phyloP scores from a whole-genome alignment of 2,113 vertebrate genomes.

The Syngnathus floridae region DNA sequence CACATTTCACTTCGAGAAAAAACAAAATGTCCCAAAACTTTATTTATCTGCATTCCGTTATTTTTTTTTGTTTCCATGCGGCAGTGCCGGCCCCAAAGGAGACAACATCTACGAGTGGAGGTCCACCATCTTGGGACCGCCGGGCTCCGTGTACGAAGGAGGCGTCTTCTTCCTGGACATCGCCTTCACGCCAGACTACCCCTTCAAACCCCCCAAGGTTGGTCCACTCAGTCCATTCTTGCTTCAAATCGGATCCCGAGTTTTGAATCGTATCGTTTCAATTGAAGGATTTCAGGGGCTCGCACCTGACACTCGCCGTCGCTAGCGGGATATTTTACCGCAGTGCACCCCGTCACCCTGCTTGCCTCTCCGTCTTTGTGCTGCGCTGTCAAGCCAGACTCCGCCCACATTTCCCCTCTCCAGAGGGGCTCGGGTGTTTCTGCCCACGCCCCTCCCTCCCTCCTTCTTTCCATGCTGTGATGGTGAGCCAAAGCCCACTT shows the following conservation, averaged over 20 bases:
- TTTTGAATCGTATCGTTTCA: too few species aligned
- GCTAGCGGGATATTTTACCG: slow-evolving; percentile 9
- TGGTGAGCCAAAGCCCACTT: slow-evolving; percentile 40
- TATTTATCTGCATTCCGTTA: too few species aligned
- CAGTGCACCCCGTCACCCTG: slow-evolving; percentile 31
- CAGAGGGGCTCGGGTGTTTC: slow-evolving; percentile 43
- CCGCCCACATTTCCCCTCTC: slow-evolving; percentile 41
- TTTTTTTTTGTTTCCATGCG: slow-evolving; percentile 35
- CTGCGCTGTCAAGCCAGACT: slow-evolving; percentile 51
- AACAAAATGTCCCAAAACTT: too few species aligned
- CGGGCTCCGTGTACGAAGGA: slow-evolving; percentile 96
- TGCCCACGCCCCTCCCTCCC: slow-evolving; percentile 24
- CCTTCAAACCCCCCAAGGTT: slow-evolving; percentile 98
- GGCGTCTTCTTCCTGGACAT: slow-evolving; percentile 99
- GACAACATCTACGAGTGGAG: slow-evolving; percentile 99
- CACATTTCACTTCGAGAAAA: too few species aligned
- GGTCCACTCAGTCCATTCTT: slow-evolving; percentile 65
- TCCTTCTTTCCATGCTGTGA: slow-evolving; percentile 40
- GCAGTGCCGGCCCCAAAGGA: slow-evolving; percentile 96
- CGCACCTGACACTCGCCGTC: too few species aligned
- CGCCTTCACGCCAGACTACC: slow-evolving; percentile 97
- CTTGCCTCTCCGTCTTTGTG: slow-evolving; percentile 39
- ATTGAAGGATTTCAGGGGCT: too few species aligned
- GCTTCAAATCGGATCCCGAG: too few species aligned
- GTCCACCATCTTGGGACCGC: slow-evolving; percentile 96